Percentiles rank a stretch among this genome's conserved stretches.
phyloP scores from a whole-genome alignment of 2,113 vertebrate genomes.

The Otocyon megalotis region DNA sequence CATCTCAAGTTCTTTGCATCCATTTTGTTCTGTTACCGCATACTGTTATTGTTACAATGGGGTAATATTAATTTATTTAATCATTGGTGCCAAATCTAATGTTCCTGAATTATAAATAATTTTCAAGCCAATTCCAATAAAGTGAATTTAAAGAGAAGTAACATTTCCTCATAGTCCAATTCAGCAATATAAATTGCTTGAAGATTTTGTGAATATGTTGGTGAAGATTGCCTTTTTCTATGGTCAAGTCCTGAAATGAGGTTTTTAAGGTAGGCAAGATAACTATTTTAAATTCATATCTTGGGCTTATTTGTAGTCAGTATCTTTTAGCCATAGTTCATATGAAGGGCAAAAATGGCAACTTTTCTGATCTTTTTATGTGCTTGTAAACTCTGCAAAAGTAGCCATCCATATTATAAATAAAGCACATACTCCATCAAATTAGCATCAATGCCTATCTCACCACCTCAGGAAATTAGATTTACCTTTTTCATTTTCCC shows the following conservation, averaged over 20 bases:
- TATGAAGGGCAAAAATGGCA: background rate
- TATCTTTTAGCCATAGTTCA: background rate
- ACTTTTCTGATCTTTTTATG: background rate
- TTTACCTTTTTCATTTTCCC: background rate
- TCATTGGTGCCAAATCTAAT: background rate
- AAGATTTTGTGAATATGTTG: background rate
- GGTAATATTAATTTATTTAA: background rate
- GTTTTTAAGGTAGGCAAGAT: background rate
- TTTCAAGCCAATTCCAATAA: conserved; percentile 16
- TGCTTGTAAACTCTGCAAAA: background rate
- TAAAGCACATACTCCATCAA: background rate
- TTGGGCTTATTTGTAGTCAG: background rate
- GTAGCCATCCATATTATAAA: background rate
- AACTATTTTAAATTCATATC: background rate
- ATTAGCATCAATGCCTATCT: background rate
- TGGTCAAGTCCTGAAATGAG: background rate
- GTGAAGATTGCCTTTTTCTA: background rate
- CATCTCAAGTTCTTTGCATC: background rate
- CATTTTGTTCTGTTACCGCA: background rate
- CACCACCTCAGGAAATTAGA: background rate
- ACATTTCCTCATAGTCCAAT: background rate
- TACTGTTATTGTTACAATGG: background rate
- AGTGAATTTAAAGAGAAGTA: background rate
- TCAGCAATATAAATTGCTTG: background rate
- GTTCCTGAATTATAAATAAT: background rate